A percentile compares a stretch with the other conserved stretches of the same genome.
Conservation (phyloP, 2,113 vertebrate species). For the Ciconia boyciana region DNA sequence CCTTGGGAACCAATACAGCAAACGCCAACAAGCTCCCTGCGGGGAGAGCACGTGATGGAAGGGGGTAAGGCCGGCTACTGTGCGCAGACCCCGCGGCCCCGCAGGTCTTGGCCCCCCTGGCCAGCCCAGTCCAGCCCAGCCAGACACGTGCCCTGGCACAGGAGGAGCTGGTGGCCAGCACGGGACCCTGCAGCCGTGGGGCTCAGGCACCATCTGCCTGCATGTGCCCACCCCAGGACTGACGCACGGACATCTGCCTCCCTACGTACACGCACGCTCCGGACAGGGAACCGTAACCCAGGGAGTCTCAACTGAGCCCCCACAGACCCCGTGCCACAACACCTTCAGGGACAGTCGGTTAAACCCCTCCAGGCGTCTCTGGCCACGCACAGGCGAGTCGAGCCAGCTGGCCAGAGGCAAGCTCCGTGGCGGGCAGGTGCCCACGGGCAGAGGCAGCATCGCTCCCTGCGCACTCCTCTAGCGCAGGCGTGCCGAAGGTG, state of each 20-base stretch:
- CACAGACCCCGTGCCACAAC: fast-evolving
- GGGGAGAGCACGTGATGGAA: fast-evolving
- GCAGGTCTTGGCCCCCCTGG: neutral
- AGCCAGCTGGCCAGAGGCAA: neutral
- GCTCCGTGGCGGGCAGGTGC: fast-evolving
- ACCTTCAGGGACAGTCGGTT: fast-evolving
- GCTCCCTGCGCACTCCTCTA: fast-evolving
- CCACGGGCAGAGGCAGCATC: fast-evolving
- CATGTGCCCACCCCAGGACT: neutral
- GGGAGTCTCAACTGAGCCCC: neutral
- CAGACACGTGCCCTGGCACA: fast-evolving
- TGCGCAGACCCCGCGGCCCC: fast-evolving
- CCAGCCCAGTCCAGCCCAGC: neutral
- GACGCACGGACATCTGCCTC: fast-evolving
- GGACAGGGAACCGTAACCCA: neutral
- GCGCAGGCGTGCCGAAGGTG: fast-evolving
- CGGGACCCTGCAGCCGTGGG: fast-evolving
- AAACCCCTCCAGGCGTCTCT: neutral
- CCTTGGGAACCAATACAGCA: neutral
- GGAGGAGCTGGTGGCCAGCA: neutral
- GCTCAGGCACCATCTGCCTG: fast-evolving
- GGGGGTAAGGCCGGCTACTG: neutral
- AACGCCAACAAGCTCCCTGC: fast-evolving
- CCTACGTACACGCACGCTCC: fast-evolving
- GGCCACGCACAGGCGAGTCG: neutral